Base-by-base conservation (phyloP, 2,113 vertebrate genomes). In the Malurus elegans region DNA sequence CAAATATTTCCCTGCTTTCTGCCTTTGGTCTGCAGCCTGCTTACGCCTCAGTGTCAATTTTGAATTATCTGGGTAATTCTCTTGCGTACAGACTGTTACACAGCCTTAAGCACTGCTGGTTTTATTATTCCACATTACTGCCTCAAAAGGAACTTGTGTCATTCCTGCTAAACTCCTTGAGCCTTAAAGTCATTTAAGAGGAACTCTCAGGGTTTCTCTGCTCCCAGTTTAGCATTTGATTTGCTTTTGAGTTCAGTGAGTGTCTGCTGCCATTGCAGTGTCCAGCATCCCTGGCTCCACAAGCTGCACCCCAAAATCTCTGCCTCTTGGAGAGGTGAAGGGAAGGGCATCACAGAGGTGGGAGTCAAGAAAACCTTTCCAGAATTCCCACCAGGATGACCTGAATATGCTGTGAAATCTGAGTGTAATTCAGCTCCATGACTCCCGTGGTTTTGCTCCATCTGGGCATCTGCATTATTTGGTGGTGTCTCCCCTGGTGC, bases 51-150 rank as follows among this genome's bases (percentile, higher is more conserved):
- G 47, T 78, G 75, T 74, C 92, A 88, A 2, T 88, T 96, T 60
- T 88, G 88, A 94, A 58, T 88, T 88, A 90, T 66, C 72, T 64
- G 56, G 11, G 65, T 78, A 78, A 93, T 91, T 92, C 58, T 73
- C 34, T 47, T 76, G 24, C 1, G 10, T 83, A 34, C 31, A 88
- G 74, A 66, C 45, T 67, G 31, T 53, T 69, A 57, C 32, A 92
- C 12, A 75, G 67, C 67, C 71, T 69, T 70, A 76, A 96, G 54
- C 42, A 47, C 18, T 28, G 10, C 50, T 50, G 67, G 3, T 88
- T 95, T 80, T 65, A 86, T 73, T 92, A 70, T 90, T 88, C 47
- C 5, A 50, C 64, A 42, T 76, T 70, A 32, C 32, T 70, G 38
- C 34, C 13, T 86, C 40, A 76, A 90, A 88, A 79, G 32, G 67